Percentiles rank a stretch among this genome's conserved stretches.
Evolutionary conservation across 1,140 invertebrate genomes (phyloP).

Genomic region (Chrysopa pallens): DNA sequence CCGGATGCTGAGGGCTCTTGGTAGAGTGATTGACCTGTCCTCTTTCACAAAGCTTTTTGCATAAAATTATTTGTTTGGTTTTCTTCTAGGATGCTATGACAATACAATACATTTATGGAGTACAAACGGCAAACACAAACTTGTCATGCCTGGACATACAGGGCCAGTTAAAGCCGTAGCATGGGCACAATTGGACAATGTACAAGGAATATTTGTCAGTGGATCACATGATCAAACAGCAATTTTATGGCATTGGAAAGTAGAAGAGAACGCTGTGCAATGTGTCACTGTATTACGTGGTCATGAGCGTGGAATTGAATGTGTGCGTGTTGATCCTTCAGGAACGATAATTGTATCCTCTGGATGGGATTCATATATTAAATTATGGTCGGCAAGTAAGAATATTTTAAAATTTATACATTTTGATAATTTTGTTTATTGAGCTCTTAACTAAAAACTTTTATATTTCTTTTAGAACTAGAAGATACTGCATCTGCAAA

Average conservation of each 20-base stretch:
- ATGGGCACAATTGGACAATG: constrained; percentile 55
- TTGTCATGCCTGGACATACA: constrained; percentile 71
- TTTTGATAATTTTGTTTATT: background rate
- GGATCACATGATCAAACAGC: constrained; percentile 85
- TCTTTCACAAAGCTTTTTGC: background rate
- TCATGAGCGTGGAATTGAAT: constrained; percentile 77
- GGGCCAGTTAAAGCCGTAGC: constrained; percentile 71
- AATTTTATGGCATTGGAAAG: constrained; percentile 80
- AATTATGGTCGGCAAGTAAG: constrained; percentile 57
- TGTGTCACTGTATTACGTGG: constrained; percentile 68
- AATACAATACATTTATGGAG: constrained; percentile 83
- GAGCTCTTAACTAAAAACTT: background rate
- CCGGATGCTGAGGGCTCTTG: too few relatives aligned
- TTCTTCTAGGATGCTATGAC: constrained; percentile 90
- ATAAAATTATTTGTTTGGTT: constrained; percentile 33
- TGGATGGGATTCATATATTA: constrained; percentile 74
- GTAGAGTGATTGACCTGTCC: too few relatives aligned
- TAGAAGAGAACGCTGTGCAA: constrained; percentile 52
- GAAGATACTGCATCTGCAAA: constrained; percentile 16
- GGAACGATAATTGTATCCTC: constrained; percentile 64
- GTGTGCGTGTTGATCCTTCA: constrained; percentile 52
- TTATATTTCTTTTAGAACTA: background rate
- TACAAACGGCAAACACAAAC: constrained; percentile 59
- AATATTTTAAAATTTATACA: constrained; percentile 5
- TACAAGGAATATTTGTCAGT: constrained; percentile 54